Percentiles rank a stretch among this genome's conserved stretches.
phyloP scores from a whole-genome alignment of 2,797 vertebrate genomes.

The Chrysolophus pictus region DNA sequence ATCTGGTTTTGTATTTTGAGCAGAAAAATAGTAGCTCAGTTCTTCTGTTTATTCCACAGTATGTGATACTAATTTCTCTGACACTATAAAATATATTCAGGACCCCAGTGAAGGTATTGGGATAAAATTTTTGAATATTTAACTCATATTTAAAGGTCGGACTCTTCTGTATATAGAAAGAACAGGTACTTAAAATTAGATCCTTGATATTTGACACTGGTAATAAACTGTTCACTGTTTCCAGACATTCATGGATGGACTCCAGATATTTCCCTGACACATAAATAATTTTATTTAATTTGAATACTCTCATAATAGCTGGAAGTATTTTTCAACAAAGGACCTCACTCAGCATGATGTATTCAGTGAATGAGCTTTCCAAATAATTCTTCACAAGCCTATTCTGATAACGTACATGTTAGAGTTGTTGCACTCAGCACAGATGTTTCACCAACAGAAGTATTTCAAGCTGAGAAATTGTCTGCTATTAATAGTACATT shows the following conservation, averaged over 20 bases:
- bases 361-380: conserved; percentile 23
- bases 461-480: background rate
- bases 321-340: conserved; percentile 52
- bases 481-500: background rate
- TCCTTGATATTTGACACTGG: background rate
- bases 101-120: background rate
- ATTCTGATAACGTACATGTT: background rate
- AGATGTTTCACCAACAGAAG: conserved; percentile 12
- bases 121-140: background rate
- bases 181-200: background rate
- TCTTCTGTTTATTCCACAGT: conserved; percentile 14
- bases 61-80: background rate
- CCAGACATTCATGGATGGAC: conserved; percentile 17
- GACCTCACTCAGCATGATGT: conserved; percentile 9
- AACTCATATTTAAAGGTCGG: background rate
- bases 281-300: conserved; percentile 43
- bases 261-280: conserved; percentile 51
- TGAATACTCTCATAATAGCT: conserved; percentile 29
- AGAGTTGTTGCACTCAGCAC: background rate
- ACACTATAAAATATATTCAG: background rate
- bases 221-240: conserved; percentile 27
- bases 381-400: conserved; percentile 18
- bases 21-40: conserved; percentile 28
- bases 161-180: background rate
- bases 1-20: conserved; percentile 25